Evolutionary conservation across 2,888 invertebrate species (phyloP), one percentile per base, ranked within the genome.

Genomic region (Hyles lineata): DNA sequence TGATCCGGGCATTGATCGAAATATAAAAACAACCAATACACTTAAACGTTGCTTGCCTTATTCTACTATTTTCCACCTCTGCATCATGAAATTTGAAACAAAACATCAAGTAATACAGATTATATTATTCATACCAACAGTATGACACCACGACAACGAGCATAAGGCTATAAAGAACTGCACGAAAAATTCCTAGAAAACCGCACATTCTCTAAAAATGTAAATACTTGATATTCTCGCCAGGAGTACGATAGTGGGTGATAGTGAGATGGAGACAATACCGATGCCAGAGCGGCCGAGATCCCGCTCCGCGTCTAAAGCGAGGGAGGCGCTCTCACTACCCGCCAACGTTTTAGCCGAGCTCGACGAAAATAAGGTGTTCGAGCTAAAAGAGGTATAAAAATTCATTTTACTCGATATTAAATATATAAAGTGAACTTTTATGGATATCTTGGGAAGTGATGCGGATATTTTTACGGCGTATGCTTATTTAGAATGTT

Each of bases 351-450:
- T 95, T 19, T 84, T 95, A 70, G 92, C 95, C 32, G 96, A 96
- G 80, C 87, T 96, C 78, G 96, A 96, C 78, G 95, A 96, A 80
- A 90, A 88, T 75, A 96, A 96, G 87, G 87, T 96, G 77, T 95
- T 95, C 74, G 96, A 96, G 83, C 86, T 96, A n/a, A 96, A 96
- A 88, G 96, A 96, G 95, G 96, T 96, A 59, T 67, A 29, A 35
- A 63, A 70, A 60, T 35, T 60, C 60, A 60, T 71, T 60, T 71
- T 71, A 71, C 35, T 32, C 19, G 59, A 70, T 35, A 52, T 70
- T 19, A 70, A 29, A 59, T 63, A 15, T 58, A n/a, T 35, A 43
- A 32, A 32, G 59, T 43, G 32, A 71, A 21, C 35, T 71, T 21
- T 71, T 60, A 58, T 59, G n/a, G 32, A 60, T 58, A 60, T n/a